Base-by-base conservation (phyloP, 2,888 invertebrate genomes). In the Heliothis peltigera region DNA sequence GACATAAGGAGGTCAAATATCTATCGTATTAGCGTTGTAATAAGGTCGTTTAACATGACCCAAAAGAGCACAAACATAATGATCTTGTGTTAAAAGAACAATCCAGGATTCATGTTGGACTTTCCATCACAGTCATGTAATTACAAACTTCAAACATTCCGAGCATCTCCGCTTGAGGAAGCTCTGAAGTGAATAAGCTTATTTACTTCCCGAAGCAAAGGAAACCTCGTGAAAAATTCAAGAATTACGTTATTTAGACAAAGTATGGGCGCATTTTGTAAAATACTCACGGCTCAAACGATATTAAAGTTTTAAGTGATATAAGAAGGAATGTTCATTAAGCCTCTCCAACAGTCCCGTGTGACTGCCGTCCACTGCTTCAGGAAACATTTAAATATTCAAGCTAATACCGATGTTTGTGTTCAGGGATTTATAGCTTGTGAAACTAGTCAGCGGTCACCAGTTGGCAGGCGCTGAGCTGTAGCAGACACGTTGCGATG, bases 221-320 rank as follows among this genome's bases (percentile, higher is more conserved):
- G 51, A 71, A 75, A 78, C 78, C 74, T 80, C 65, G 64, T 81
- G 77, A 83, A 82, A 84, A 82, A 83, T 80, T 69, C 75, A 77
- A 42, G 71, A 77, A 77, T 84, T 81, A 79, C 75, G 64, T 59
- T 63, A 64, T 74, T 57, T 56, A 67, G 70, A 79, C 79, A 81
- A 82, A 82, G 81, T 77, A 75, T 67, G 56, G 48, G 49, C 74
- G 70, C 64, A 65, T 81, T 77, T 76, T 71, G 66, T 52, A 19
- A 59, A 57, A 63, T 53, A 21, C 18, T 43, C 3, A 42, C 46
- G 25, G 52, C 18, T 6, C 12, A 56, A 46, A 42, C 42, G 51
- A 52, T n/a, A 47, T 47, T 35, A 46, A 49, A 48, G 49, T 47
- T 57, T 51, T 35, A 35, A 48, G 44, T 32, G 32, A 15, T 32